These are phyloP conservation scores for Egretta garzetta DNA, from an alignment of 2,113 vertebrate species.

Conservation along the genomic window DNA sequence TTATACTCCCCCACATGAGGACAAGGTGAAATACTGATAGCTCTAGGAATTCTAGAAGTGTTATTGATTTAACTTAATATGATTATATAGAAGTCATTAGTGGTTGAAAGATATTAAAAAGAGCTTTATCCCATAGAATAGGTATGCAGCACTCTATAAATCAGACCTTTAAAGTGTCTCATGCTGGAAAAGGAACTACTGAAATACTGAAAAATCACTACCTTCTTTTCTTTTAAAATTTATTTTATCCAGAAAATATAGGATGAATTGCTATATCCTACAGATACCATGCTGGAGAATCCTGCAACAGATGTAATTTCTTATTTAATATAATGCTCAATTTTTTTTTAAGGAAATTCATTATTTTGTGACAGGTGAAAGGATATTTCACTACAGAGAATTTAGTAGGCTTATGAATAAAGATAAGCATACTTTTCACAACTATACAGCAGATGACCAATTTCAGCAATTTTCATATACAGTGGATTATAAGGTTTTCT, in stretches of 20 bases:
- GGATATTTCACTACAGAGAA: neutral
- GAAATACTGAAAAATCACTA: neutral
- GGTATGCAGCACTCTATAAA: neutral
- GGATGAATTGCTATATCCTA: neutral
- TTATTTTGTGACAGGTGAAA: neutral
- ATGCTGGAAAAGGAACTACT: neutral
- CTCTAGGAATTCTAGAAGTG: neutral
- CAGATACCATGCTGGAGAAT: neutral
- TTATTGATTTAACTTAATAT: neutral
- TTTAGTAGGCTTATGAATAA: neutral
- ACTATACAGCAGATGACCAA: neutral
- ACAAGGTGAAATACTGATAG: neutral
- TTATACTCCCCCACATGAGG: neutral
- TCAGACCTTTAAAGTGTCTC: neutral
- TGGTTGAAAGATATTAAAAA: neutral
- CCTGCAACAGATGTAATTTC: neutral
- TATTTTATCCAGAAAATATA: neutral
- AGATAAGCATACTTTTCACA: neutral
- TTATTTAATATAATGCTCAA: neutral
- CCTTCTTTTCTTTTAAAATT: neutral
- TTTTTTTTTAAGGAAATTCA: neutral
- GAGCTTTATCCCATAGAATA: neutral
- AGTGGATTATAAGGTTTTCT: neutral
- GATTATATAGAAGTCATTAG: neutral
- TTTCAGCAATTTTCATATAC: neutral